Evolutionary conservation across 2,113 vertebrate genomes (phyloP), one percentile per base, ranked within the genome.

Genomic region (Chlamydotis undulata): DNA sequence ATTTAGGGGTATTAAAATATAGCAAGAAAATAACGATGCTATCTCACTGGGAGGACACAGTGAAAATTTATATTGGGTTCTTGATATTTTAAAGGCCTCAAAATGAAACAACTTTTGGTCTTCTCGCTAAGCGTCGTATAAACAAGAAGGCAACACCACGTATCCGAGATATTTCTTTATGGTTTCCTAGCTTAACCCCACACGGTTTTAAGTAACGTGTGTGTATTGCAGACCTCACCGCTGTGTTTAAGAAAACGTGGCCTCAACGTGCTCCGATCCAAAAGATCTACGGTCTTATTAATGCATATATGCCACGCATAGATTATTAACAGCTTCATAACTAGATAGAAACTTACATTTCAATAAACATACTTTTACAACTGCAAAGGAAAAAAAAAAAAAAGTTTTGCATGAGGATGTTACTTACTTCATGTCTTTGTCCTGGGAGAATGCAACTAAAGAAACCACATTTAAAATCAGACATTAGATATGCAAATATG

Each of bases 401-500:
- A 93, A 98, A 98, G 95, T 96, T 98, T 97, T 91, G 87, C 91
- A 97, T 98, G 96, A 97, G 97, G 97, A 97, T 98, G 95, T 97
- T 98, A 95, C 96, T 97, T 97, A 97, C 96, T 98, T 98, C 96
- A 52, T 98, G 97, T 98, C 92, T 98, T 98, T 96, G 96, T 99
- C 98, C 98, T 98, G 96, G 97, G 98, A 99, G 98, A 98, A 98
- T 97, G 98, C 97, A 97, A 95, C 97, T 97, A 96, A 97, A 98
- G 93, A 96, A 97, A 87, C 97, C 97, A 98, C 97, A 98, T 97
- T 98, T 98, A 98, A 98, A 98, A 98, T 98, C 98, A 98, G 97
- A 98, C 97, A 99, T 99, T 99, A 99, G 98, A 99, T 99, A 99
- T 99, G 99, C 98, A 99, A 99, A 99, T 99, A 98, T 98, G 98